Percentiles rank a stretch among this genome's conserved stretches.
Conservation (phyloP, 2,888 invertebrate species). For the Pecten maximus region DNA sequence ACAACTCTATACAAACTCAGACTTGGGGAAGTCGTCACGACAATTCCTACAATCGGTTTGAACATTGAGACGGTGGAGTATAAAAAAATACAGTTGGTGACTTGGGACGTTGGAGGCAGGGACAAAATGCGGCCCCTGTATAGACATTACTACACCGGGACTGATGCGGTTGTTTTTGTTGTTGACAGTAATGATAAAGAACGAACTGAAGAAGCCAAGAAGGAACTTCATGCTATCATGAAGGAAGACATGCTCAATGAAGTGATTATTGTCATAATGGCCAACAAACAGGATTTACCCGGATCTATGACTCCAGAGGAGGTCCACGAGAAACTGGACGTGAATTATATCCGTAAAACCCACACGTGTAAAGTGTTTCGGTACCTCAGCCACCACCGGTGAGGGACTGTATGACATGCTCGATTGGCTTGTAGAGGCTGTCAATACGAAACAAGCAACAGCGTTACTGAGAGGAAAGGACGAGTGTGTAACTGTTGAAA, state of each 20-base stretch:
- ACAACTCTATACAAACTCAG: slow-evolving; percentile 64
- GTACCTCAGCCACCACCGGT: slow-evolving; percentile 51
- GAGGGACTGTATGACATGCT: slow-evolving; percentile 59
- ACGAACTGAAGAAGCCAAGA: slow-evolving; percentile 59
- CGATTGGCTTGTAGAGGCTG: slow-evolving; percentile 56
- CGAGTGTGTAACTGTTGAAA: neutral
- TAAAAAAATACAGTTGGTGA: slow-evolving; percentile 57
- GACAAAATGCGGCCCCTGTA: slow-evolving; percentile 63
- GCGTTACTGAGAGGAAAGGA: neutral
- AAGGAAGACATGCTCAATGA: slow-evolving; percentile 60
- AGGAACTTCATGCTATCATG: slow-evolving; percentile 53
- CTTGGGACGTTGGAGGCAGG: slow-evolving; percentile 69
- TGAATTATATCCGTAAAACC: neutral
- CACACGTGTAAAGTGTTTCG: slow-evolving; percentile 54
- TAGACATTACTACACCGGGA: slow-evolving; percentile 63
- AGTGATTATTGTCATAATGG: slow-evolving; percentile 58
- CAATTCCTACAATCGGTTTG: slow-evolving; percentile 72
- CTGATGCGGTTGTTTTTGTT: slow-evolving; percentile 65
- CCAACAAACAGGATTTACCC: slow-evolving; percentile 71
- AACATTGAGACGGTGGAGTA: slow-evolving; percentile 65
- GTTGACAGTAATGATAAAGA: slow-evolving; percentile 70
- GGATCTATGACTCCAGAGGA: slow-evolving; percentile 59
- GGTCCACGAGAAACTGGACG: slow-evolving; percentile 55
- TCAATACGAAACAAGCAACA: neutral
- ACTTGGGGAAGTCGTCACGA: slow-evolving; percentile 68